These are phyloP conservation scores for Trichoplusia ni DNA, from an alignment of 1,140 invertebrate genomes.

Conservation along the genomic window DNA sequence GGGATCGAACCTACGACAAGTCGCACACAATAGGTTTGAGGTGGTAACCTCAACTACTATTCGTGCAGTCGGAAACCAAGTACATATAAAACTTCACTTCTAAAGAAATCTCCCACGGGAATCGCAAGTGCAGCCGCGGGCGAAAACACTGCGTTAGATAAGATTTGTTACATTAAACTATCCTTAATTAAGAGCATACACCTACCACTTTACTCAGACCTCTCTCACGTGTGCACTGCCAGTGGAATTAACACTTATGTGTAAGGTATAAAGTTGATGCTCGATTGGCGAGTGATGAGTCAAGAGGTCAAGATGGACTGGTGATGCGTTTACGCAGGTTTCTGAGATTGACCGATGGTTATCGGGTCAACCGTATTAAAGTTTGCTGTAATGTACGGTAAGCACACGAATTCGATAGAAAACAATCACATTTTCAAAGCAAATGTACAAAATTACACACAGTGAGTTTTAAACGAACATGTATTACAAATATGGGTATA, in stretches of 20 bases:
- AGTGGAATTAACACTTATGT: neutral
- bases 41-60: no score
- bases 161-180: slow-evolving; percentile 14
- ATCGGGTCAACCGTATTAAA: slow-evolving; percentile 20
- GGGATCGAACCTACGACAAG: no score
- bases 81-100: neutral
- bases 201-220: neutral
- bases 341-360: slow-evolving; percentile 7
- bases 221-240: neutral
- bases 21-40: no score
- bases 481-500: no score
- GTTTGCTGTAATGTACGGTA: neutral
- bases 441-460: no score
- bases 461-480: no score
- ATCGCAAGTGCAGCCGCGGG: neutral
- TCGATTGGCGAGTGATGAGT: neutral
- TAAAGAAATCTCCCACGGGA: slow-evolving; percentile 2
- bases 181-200: slow-evolving; percentile 5
- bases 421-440: no score
- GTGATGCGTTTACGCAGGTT: slow-evolving; percentile 12
- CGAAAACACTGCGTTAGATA: neutral
- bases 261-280: neutral
- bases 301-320: neutral
- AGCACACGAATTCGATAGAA: no score
- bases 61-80: no score